Evolutionary conservation across 1,140 invertebrate genomes (phyloP).

Genomic region (Propsilocerus akamusi): DNA sequence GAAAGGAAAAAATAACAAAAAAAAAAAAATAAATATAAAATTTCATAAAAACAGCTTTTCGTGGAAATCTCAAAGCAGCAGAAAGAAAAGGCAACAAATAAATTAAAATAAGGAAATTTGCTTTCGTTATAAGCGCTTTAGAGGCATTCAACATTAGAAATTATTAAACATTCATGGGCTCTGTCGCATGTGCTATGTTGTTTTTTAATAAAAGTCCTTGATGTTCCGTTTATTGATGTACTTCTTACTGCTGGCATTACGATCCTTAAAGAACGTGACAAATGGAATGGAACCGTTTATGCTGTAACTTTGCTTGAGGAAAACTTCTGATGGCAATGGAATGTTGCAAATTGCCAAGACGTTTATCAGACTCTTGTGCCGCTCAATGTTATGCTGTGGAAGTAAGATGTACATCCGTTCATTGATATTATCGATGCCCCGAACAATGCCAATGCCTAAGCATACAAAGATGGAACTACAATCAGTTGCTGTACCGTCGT

Average conservation of each 20-base stretch:
- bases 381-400: conserved; percentile 8
- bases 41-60: no score
- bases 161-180: no score
- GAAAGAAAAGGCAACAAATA: no score
- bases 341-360: conserved; percentile 13
- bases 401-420: conserved; percentile 14
- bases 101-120: no score
- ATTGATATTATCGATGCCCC: conserved; percentile 13
- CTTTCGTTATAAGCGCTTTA: no score
- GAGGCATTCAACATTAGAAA: no score
- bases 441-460: conserved; percentile 19
- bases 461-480: conserved; percentile 10
- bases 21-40: no score
- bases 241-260: background rate
- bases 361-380: conserved; percentile 10
- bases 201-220: background rate
- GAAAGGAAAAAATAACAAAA: no score
- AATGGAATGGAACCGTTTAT: conserved; percentile 14
- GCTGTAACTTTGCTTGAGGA: conserved; percentile 14
- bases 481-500: background rate
- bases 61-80: no score
- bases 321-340: conserved; percentile 15
- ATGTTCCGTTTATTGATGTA: background rate
- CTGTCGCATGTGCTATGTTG: no score
- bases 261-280: conserved; percentile 4